These are phyloP conservation scores for Semnornis frantzii DNA, from an alignment of 2,113 vertebrate genomes.

Conservation along the genomic window DNA sequence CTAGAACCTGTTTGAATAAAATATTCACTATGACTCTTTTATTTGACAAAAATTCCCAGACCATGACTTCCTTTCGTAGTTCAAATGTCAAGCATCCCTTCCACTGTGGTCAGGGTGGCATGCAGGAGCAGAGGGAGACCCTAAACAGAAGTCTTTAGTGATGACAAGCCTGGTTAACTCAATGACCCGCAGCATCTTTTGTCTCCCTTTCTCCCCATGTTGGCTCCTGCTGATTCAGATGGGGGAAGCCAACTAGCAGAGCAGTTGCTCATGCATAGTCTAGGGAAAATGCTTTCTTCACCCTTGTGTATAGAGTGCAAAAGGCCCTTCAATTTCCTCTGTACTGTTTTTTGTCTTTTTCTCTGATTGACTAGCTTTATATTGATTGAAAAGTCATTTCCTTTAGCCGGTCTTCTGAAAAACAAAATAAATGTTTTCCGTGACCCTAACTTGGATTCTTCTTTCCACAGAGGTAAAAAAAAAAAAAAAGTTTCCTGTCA, in stretches of 20 bases:
- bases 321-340: slow-evolving; percentile 42
- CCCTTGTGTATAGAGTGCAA: slow-evolving; percentile 32
- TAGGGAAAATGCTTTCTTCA: slow-evolving; percentile 26
- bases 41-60: slow-evolving; percentile 57
- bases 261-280: slow-evolving; percentile 33
- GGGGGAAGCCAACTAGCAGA: not conserved
- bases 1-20: not conserved
- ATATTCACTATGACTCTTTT: slow-evolving; percentile 51
- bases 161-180: slow-evolving; percentile 66
- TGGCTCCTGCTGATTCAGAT: slow-evolving; percentile 40
- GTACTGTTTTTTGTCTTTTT: slow-evolving; percentile 17
- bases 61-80: slow-evolving; percentile 43
- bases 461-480: slow-evolving; percentile 16
- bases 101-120: slow-evolving; percentile 24
- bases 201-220: slow-evolving; percentile 31
- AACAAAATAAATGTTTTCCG: slow-evolving; percentile 67
- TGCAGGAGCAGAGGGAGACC: slow-evolving; percentile 39
- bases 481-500: slow-evolving; percentile 62
- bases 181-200: slow-evolving; percentile 55
- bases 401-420: slow-evolving; percentile 64
- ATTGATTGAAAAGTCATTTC: slow-evolving; percentile 64
- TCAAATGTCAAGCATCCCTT: slow-evolving; percentile 63
- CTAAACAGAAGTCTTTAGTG: slow-evolving; percentile 35
- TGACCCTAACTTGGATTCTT: slow-evolving; percentile 59
- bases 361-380: slow-evolving; percentile 61